Base-by-base conservation (phyloP, 2,113 vertebrate species). In the Pteruthius melanotis region DNA sequence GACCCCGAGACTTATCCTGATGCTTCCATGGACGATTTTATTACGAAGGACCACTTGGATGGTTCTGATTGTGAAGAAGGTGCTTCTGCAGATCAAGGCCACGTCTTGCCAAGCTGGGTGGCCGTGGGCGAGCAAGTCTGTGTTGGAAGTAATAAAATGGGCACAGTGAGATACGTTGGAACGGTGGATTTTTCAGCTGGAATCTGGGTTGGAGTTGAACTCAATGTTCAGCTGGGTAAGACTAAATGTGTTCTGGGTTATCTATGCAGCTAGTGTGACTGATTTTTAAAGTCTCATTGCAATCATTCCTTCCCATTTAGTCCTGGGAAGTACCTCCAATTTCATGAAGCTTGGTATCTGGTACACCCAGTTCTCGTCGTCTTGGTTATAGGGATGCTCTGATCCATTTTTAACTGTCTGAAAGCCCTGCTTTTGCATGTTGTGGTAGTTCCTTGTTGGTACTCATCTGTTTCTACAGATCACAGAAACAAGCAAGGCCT, bases 171-270 rank as follows among this genome's bases (percentile, higher is more conserved):
- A 96, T 99, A 98, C 4, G 56, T 98, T 53, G 98, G 98, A 83
- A 98, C 98, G 0, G 98, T 98, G 86, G 98, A 98, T 97, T 99
- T 99, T 88, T 98, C 98, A 30, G 92, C 98, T 96, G 98, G 98
- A 44, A 96, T 98, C 92, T 99, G 98, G 98, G 97, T 99, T 79
- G 98, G 98, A 66, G 97, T 99, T 87, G 98, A 98, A 95, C 98
- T 99, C 70, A 98, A 98, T 61, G 93, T 98, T 96, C 98, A 98
- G 94, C 96, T 98, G 91, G 98, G 98, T 99, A 97, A 98, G 98
- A 44, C 69, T 88, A 28, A 56, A 26, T 70, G 8, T 37, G 10
- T 42, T 85, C 37, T 47, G 45, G 26, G 39, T 94, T 87, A 42
- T 50, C 50, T 35, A 0, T 74, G 37, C 33, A 33, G 17, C 45